Evolutionary conservation across 2,113 vertebrate genomes (phyloP), one percentile per base, ranked within the genome.

Genomic region (Murina feae): DNA sequence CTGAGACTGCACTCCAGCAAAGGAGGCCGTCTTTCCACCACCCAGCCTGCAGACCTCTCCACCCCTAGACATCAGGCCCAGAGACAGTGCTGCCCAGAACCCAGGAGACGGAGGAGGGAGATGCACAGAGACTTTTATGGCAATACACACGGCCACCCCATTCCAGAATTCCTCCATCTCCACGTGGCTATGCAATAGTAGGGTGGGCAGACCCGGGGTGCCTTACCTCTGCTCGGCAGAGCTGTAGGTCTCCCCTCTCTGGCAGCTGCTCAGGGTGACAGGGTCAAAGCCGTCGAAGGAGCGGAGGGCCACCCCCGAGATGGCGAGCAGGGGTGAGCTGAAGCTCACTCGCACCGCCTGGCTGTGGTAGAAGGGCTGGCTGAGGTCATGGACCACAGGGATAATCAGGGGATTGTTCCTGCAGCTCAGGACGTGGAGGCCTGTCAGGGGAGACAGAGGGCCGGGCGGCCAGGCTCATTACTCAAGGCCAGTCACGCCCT

Each of bases 221-320:
- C 35, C 99, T 99, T 98, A 99, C 99, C 99, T 99, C 98, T 99
- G 99, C 94, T 99, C 99, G 1, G 98, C 98, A 0, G 99, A 99
- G 98, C 99, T 99, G 98, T 99, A 99, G 98, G 99, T 99, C 98
- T 99, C 99, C 96, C 99, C 99, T 98, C 98, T 99, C 98, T 99
- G 99, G 98, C 99, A 99, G 98, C 99, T 99, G 97, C 99, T 99
- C 98, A 99, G 99, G 96, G 99, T 99, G 98, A 99, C 99, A 78
- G 99, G 99, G 98, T 99, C 99, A 97, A 99, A 99, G 98, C 99
- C 99, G 98, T 99, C 99, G 98, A 99, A 99, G 97, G 99, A 99
- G 96, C 99, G 99, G 96, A 99, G 98, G 98, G 99, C 99, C 95
- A 99, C 98, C 91, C 99, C 99, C 0, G 99, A 99, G 98, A 99